Percentiles rank a stretch among this genome's conserved stretches.
phyloP scores from a whole-genome alignment of 2,888 invertebrate genomes.

The Scelioninae gen. 2 region DNA sequence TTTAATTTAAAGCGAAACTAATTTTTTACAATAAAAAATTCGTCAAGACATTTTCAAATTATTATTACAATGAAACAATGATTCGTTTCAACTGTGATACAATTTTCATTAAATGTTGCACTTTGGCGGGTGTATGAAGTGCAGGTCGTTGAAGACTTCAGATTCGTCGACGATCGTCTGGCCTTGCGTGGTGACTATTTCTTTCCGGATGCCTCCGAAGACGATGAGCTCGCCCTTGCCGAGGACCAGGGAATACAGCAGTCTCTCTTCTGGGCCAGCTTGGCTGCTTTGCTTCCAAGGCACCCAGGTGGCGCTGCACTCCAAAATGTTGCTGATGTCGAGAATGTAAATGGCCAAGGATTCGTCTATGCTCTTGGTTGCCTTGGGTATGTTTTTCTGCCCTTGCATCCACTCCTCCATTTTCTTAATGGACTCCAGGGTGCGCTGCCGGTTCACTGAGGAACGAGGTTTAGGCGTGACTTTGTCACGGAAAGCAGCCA shows the following conservation, averaged over 20 bases:
- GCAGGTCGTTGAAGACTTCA: slow-evolving; percentile 73
- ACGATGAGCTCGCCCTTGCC: slow-evolving; percentile 95
- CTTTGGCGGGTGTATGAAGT: slow-evolving; percentile 73
- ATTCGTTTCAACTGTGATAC: no score
- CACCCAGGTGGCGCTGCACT: slow-evolving; percentile 82
- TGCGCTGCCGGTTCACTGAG: no score
- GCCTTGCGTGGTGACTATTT: slow-evolving; percentile 79
- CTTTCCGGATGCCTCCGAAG: slow-evolving; percentile 96
- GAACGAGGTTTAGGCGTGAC: no score
- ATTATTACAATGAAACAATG: no score
- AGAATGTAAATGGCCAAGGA: slow-evolving; percentile 90
- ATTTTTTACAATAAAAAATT: no score
- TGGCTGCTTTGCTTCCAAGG: slow-evolving; percentile 82
- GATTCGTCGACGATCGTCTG: slow-evolving; percentile 70
- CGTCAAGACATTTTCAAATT: no score
- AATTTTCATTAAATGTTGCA: slow-evolving; percentile 68
- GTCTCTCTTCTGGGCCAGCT: slow-evolving; percentile 89
- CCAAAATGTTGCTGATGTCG: slow-evolving; percentile 86
- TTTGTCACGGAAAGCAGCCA: slow-evolving; percentile 81
- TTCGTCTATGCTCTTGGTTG: slow-evolving; percentile 80
- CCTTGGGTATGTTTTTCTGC: slow-evolving; percentile 74
- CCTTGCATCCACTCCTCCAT: no score
- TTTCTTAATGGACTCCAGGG: no score
- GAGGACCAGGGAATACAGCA: slow-evolving; percentile 91
- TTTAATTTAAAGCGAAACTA: no score